Evolutionary conservation across 2,888 invertebrate species (phyloP).

Genomic region (Reticulitermes lucifugus): DNA sequence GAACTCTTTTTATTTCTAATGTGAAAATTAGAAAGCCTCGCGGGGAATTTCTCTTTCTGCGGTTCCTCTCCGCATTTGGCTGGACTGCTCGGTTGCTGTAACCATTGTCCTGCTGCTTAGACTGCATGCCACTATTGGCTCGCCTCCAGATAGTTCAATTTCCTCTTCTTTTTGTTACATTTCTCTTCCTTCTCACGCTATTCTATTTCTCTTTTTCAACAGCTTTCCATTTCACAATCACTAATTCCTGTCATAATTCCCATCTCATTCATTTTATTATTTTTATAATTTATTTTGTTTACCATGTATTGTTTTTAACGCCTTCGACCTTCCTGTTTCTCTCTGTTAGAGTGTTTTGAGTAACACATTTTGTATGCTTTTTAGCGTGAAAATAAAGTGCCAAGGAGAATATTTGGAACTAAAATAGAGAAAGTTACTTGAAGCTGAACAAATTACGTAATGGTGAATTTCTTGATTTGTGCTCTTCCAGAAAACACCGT

Average conservation of each 20-base stretch:
- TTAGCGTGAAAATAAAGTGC: too few relatives aligned
- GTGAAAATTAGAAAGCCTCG: background rate
- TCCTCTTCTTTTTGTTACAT: background rate
- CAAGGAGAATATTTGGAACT: too few relatives aligned
- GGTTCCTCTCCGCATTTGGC: background rate
- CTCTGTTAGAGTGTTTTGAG: too few relatives aligned
- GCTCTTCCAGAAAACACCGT: too few relatives aligned
- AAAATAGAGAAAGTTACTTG: too few relatives aligned
- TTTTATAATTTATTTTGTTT: background rate
- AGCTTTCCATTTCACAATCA: background rate
- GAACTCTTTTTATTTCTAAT: background rate
- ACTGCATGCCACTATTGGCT: slow-evolving; percentile 3
- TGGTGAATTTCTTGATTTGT: too few relatives aligned
- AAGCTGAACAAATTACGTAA: too few relatives aligned
- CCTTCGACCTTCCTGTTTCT: background rate
- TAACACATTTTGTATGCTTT: too few relatives aligned
- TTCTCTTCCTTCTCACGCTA: background rate
- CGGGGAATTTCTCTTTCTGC: background rate
- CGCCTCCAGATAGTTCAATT: background rate
- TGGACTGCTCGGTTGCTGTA: background rate
- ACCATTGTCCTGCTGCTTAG: background rate
- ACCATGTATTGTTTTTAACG: background rate
- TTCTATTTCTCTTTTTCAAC: background rate
- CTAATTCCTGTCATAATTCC: background rate
- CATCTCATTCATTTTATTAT: background rate